phyloP scores from a whole-genome alignment of 2,797 vertebrate genomes.

The Odontamblyopus rebecca region DNA sequence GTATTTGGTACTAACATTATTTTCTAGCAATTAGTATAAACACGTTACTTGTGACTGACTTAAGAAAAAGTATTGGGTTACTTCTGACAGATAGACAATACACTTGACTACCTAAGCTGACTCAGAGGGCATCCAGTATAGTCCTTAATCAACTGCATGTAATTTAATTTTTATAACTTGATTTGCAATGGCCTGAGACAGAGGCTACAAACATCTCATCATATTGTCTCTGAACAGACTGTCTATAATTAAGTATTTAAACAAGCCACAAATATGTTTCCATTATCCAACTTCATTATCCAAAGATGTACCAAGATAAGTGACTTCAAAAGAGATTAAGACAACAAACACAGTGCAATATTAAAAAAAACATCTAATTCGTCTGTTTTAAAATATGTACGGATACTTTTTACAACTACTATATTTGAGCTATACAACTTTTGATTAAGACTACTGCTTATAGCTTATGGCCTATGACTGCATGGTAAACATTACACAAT shows the following conservation, averaged over 20 bases:
- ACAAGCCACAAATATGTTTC: constrained; percentile 34
- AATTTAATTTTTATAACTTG: constrained; percentile 7
- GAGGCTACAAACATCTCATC: constrained; percentile 23
- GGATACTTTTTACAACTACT: constrained; percentile 30
- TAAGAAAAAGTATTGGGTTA: neutral
- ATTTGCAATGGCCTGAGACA: constrained; percentile 41
- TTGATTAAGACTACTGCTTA: neutral
- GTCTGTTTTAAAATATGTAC: constrained; percentile 42
- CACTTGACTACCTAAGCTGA: constrained; percentile 8
- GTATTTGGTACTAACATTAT: neutral
- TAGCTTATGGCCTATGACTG: neutral
- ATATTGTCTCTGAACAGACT: constrained; percentile 27
- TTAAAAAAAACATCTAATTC: constrained; percentile 48
- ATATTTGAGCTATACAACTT: neutral
- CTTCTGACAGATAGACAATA: constrained; percentile 7
- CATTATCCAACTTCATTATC: constrained; percentile 26
- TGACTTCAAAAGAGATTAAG: constrained; percentile 54
- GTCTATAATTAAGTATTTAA: constrained; percentile 23
- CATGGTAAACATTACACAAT: neutral
- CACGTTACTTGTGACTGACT: neutral
- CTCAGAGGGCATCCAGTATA: constrained; percentile 23
- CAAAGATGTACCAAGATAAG: constrained; percentile 37
- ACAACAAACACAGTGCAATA: constrained; percentile 38
- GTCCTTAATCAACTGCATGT: constrained; percentile 18
- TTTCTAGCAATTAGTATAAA: neutral